Conservation (phyloP, 2,113 vertebrate genomes). For the Falcunculus frontatus region DNA sequence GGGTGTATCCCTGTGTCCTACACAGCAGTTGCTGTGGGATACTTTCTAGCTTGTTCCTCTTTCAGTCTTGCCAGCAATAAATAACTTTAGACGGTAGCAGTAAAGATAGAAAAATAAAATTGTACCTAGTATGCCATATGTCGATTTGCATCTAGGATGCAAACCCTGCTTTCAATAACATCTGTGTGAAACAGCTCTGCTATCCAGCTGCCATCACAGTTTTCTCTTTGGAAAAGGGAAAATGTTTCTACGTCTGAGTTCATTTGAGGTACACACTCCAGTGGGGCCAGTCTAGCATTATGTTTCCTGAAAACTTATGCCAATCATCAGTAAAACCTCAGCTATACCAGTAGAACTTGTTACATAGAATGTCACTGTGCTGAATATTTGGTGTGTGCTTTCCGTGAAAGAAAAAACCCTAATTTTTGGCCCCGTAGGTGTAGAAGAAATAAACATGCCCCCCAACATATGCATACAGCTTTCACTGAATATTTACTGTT, state of each 20-base stretch:
- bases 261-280: background rate
- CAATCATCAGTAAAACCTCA: background rate
- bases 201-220: constrained; percentile 40
- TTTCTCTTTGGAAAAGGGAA: background rate
- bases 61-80: background rate
- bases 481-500: background rate
- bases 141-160: constrained; percentile 8
- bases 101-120: constrained; percentile 32
- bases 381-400: background rate
- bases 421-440: background rate
- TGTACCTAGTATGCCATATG: background rate
- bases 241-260: background rate
- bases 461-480: background rate
- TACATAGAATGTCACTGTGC: background rate
- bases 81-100: background rate
- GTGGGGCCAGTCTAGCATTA: background rate
- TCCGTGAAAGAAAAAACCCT: background rate
- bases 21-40: background rate
- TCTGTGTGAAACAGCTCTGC: constrained; percentile 36
- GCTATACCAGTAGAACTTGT: background rate
- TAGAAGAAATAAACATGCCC: background rate
- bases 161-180: constrained; percentile 37
- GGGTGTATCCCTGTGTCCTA: background rate
- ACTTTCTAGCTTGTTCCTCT: background rate
- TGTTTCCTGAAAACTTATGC: background rate